Evolutionary conservation across 1,140 invertebrate genomes (phyloP).

Genomic region (Oncopodura yosiiana): DNA sequence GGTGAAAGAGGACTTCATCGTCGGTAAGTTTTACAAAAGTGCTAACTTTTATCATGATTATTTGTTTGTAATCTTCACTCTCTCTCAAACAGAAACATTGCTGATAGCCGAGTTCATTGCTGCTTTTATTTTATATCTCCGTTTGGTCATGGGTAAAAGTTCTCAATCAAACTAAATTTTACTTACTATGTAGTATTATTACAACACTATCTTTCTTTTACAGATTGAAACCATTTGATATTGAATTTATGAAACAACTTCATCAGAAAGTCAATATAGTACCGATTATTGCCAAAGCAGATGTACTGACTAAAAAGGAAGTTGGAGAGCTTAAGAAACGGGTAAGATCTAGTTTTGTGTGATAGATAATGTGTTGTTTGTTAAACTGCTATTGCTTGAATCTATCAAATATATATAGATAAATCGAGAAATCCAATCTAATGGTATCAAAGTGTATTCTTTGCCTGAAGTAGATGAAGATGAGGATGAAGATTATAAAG

Average conservation of each 20-base stretch:
- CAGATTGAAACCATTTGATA: slow-evolving; percentile 84
- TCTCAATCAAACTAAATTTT: not conserved
- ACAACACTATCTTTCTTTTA: slow-evolving; percentile 3
- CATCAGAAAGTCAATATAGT: slow-evolving; percentile 99
- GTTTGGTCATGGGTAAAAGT: slow-evolving; percentile 69
- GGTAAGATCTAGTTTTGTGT: slow-evolving; percentile 40
- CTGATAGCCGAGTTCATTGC: slow-evolving; percentile 90
- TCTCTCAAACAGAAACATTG: no score
- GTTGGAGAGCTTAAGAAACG: slow-evolving; percentile 76
- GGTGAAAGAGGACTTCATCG: slow-evolving; percentile 86
- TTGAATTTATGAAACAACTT: slow-evolving; percentile 96
- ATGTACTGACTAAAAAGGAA: slow-evolving; percentile 94
- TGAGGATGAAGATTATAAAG: slow-evolving; percentile 89
- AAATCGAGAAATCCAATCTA: slow-evolving; percentile 69
- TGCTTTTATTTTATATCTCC: slow-evolving; percentile 98
- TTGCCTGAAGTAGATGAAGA: slow-evolving; percentile 91
- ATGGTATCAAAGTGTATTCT: slow-evolving; percentile 87
- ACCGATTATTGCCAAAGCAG: slow-evolving; percentile 90
- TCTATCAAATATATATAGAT: slow-evolving; percentile 42
- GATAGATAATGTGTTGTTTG: not conserved
- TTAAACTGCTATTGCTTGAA: no score
- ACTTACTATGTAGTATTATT: not conserved
- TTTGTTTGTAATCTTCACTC: no score
- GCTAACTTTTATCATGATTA: no score
- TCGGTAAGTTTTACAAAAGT: no score